Evolutionary conservation across 2,113 vertebrate genomes (phyloP).

Genomic region (Lynx canadensis): DNA sequence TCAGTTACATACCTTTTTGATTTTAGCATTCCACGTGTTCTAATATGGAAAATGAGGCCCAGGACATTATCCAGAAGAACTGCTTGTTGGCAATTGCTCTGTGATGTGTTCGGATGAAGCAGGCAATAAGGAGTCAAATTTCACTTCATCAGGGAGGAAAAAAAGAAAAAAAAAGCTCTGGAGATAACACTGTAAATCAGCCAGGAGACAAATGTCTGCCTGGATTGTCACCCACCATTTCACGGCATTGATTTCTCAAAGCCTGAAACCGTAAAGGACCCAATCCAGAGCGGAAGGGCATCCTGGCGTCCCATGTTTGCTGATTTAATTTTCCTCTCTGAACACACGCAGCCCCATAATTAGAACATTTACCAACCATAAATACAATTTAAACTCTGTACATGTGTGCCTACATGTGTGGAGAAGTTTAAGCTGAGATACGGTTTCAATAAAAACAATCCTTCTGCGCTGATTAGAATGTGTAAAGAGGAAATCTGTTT

Average conservation of each 20-base stretch:
- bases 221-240: slow-evolving; percentile 82
- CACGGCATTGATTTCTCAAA: slow-evolving; percentile 76
- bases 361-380: slow-evolving; percentile 80
- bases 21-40: not conserved
- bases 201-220: slow-evolving; percentile 83
- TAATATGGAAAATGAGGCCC: slow-evolving; percentile 63
- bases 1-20: not conserved
- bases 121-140: slow-evolving; percentile 77
- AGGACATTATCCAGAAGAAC: slow-evolving; percentile 76
- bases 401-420: slow-evolving; percentile 82
- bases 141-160: slow-evolving; percentile 78
- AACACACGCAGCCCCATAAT: slow-evolving; percentile 82
- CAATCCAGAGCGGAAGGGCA: slow-evolving; percentile 70
- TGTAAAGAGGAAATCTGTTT: slow-evolving; percentile 89
- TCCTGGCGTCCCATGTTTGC: slow-evolving; percentile 83
- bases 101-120: slow-evolving; percentile 69
- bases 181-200: slow-evolving; percentile 85
- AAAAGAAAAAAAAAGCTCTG: slow-evolving; percentile 63
- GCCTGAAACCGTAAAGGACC: slow-evolving; percentile 69
- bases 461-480: slow-evolving; percentile 87
- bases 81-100: slow-evolving; percentile 73
- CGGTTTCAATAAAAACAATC: slow-evolving; percentile 89
- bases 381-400: slow-evolving; percentile 84
- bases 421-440: slow-evolving; percentile 83
- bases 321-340: slow-evolving; percentile 85